Conservation (phyloP, 2,888 invertebrate species). For the Melangyna quadrimaculata region DNA sequence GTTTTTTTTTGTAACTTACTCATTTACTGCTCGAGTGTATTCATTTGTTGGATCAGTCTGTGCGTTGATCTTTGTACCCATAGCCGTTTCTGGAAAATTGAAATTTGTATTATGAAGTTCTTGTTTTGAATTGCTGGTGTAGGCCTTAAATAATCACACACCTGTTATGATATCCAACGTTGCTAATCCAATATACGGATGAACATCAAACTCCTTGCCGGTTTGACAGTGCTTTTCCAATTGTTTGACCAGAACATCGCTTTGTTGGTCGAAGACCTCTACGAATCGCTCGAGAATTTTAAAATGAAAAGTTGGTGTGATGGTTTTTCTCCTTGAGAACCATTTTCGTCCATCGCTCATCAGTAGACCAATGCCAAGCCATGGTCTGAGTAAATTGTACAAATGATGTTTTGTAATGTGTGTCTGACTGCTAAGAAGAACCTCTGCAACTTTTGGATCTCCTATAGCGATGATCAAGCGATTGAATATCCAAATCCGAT, state of each 20-base stretch:
- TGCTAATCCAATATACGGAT: slow-evolving; percentile 83
- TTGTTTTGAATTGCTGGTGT: neutral
- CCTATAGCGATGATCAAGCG: slow-evolving; percentile 79
- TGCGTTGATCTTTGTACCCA: slow-evolving; percentile 77
- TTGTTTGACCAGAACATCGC: slow-evolving; percentile 83
- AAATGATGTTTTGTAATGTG: slow-evolving; percentile 76
- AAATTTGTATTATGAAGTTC: neutral
- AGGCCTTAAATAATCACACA: slow-evolving; percentile 19
- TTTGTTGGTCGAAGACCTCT: slow-evolving; percentile 86
- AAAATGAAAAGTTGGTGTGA: slow-evolving; percentile 91
- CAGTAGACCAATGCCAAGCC: slow-evolving; percentile 78
- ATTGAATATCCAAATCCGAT: slow-evolving; percentile 80
- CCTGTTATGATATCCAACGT: slow-evolving; percentile 83
- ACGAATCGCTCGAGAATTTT: slow-evolving; percentile 88
- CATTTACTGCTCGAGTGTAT: slow-evolving; percentile 87
- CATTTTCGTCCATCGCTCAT: slow-evolving; percentile 82
- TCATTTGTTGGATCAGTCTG: slow-evolving; percentile 85
- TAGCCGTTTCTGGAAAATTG: slow-evolving; percentile 75
- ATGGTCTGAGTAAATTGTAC: slow-evolving; percentile 76
- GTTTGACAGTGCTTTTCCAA: slow-evolving; percentile 81
- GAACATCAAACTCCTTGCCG: slow-evolving; percentile 82
- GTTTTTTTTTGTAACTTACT: slow-evolving; percentile 80
- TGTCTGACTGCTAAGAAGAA: slow-evolving; percentile 76
- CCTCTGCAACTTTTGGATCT: slow-evolving; percentile 82
- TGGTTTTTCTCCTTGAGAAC: slow-evolving; percentile 86